These are phyloP conservation scores for Amazona finschi DNA, from an alignment of 2,797 vertebrate species.

Conservation along the genomic window DNA sequence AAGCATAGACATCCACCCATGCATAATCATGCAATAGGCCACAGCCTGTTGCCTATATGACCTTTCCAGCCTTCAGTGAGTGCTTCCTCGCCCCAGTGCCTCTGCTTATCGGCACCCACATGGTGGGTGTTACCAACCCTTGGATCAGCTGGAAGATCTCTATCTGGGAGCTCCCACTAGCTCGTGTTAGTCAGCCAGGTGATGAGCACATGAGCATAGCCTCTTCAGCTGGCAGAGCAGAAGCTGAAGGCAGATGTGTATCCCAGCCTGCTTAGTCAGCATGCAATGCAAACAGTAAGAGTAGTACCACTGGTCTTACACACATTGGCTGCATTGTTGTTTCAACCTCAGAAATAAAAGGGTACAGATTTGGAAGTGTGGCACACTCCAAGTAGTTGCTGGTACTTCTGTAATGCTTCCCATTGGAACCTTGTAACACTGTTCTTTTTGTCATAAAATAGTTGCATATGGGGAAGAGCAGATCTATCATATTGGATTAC, in stretches of 20 bases:
- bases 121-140: background rate
- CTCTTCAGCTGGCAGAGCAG: background rate
- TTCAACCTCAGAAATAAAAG: background rate
- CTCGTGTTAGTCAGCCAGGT: background rate
- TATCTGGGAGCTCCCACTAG: background rate
- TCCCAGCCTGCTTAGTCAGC: background rate
- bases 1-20: background rate
- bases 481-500: background rate
- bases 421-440: background rate
- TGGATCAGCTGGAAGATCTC: background rate
- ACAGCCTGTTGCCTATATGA: background rate
- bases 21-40: background rate
- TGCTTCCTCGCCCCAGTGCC: accelerated
- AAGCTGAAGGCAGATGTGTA: background rate
- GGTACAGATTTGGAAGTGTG: background rate
- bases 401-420: background rate
- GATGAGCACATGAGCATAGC: background rate
- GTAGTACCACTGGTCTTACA: background rate
- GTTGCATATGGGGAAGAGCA: background rate
- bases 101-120: background rate
- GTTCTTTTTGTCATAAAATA: background rate
- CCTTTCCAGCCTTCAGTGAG: background rate
- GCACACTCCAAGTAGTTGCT: background rate
- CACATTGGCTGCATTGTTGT: background rate
- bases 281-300: background rate